Conservation (phyloP, 2,888 invertebrate species). For the Spodoptera littoralis region DNA sequence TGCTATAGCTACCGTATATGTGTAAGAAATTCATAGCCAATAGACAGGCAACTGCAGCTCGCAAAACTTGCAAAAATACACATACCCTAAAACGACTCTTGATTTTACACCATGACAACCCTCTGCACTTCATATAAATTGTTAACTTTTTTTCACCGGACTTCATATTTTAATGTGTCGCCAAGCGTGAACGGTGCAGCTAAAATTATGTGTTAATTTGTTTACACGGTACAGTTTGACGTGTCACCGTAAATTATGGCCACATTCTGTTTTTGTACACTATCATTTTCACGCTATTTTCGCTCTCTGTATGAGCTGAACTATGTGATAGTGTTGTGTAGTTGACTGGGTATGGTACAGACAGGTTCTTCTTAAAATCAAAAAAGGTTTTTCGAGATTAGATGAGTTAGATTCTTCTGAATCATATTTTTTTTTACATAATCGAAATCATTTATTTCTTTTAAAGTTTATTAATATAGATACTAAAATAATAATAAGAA, state of each 20-base stretch:
- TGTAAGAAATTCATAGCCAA: no score
- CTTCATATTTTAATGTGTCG: constrained; percentile 46
- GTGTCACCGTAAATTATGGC: constrained; percentile 44
- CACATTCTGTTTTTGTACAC: constrained; percentile 45
- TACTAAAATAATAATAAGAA: no score
- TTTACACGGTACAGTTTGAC: constrained; percentile 50
- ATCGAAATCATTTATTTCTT: no score
- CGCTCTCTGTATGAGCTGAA: constrained; percentile 24
- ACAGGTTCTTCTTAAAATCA: no score
- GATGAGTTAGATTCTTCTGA: no score
- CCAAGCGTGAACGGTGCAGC: constrained; percentile 41
- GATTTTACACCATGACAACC: background rate
- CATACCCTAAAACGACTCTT: background rate
- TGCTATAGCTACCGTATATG: no score
- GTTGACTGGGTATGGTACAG: no score
- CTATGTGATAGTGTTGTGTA: constrained; percentile 7
- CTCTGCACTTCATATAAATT: constrained; percentile 4
- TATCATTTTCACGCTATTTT: constrained; percentile 46
- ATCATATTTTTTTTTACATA: no score
- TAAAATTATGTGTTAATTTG: constrained; percentile 55
- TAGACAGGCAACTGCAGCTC: no score
- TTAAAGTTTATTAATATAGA: no score
- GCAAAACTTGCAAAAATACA: background rate
- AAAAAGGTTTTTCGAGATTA: no score
- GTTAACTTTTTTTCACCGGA: constrained; percentile 11